phyloP scores from a whole-genome alignment of 1,140 invertebrate genomes.

The Nylanderia fulva region DNA sequence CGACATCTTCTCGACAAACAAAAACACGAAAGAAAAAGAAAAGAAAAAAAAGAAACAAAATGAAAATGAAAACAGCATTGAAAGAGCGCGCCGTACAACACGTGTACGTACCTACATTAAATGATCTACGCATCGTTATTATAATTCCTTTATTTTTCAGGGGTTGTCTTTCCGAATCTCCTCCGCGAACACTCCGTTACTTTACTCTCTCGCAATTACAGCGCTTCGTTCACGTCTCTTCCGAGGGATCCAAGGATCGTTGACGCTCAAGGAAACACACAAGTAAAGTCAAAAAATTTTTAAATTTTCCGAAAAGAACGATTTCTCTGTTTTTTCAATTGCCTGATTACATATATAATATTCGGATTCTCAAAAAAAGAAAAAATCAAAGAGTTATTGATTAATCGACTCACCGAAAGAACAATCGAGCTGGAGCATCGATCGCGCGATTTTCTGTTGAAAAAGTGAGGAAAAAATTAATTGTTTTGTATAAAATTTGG shows the following conservation, averaged over 20 bases:
- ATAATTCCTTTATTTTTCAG: conserved; percentile 78
- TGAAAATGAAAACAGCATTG: conserved; percentile 67
- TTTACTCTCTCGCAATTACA: conserved; percentile 12
- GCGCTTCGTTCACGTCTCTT: neutral
- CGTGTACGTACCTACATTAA: conserved; percentile 83
- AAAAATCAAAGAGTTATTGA: neutral
- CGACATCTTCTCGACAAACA: conserved; percentile 55
- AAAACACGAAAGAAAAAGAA: conserved; percentile 39
- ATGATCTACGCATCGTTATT: conserved; percentile 84
- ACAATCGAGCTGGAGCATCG: neutral
- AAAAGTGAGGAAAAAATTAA: neutral
- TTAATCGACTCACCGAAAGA: neutral
- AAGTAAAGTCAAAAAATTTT: conserved; percentile 31
- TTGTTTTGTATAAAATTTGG: neutral
- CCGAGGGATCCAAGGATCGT: conserved; percentile 2
- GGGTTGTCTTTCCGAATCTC: conserved; percentile 79
- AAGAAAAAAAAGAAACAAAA: conserved; percentile 48
- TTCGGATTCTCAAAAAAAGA: neutral
- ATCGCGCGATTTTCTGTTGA: neutral
- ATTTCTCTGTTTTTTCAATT: conserved; percentile 21
- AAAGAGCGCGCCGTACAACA: conserved; percentile 80
- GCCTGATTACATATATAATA: conserved; percentile 33
- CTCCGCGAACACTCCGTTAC: neutral
- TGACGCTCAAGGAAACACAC: conserved; percentile 16
- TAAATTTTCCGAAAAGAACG: neutral